A percentile compares a stretch with the other conserved stretches of the same genome.
phyloP scores from a whole-genome alignment of 2,888 invertebrate genomes.

The Spatulosminthurus flaviceps region DNA sequence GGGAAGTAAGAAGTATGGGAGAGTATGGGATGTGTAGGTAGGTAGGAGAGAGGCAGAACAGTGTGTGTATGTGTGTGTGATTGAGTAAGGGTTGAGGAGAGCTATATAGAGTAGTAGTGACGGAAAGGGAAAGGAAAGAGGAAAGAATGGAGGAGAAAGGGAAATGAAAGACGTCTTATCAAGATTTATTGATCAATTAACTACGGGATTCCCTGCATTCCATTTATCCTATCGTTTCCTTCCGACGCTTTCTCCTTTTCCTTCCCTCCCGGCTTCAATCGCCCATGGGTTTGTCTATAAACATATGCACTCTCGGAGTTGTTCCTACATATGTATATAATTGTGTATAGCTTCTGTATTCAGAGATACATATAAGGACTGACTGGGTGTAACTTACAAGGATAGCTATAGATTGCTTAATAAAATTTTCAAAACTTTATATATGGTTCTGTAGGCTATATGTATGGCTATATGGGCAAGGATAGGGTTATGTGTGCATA shows the following conservation, averaged over 20 bases:
- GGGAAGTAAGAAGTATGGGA: no score
- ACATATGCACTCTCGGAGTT: not conserved
- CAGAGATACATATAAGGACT: no score
- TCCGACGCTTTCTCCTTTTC: constrained; percentile 16
- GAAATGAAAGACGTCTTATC: constrained; percentile 60
- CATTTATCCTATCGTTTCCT: constrained; percentile 31
- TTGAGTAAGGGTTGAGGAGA: not conserved
- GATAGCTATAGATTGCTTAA: no score
- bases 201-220: constrained; percentile 51
- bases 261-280: not conserved
- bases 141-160: constrained; percentile 39
- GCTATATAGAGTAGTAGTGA: not conserved
- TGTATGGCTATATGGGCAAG: no score
- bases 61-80: not conserved
- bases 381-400: no score
- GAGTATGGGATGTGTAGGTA: no score
- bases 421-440: no score
- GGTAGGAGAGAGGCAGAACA: not conserved
- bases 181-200: constrained; percentile 62
- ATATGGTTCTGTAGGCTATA: no score
- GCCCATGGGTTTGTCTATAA: not conserved
- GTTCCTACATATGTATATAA: no score
- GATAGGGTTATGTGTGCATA: no score
- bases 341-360: no score
- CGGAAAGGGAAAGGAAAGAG: not conserved